Base-by-base conservation (phyloP, 2,113 vertebrate species). In the Arenaria interpres region DNA sequence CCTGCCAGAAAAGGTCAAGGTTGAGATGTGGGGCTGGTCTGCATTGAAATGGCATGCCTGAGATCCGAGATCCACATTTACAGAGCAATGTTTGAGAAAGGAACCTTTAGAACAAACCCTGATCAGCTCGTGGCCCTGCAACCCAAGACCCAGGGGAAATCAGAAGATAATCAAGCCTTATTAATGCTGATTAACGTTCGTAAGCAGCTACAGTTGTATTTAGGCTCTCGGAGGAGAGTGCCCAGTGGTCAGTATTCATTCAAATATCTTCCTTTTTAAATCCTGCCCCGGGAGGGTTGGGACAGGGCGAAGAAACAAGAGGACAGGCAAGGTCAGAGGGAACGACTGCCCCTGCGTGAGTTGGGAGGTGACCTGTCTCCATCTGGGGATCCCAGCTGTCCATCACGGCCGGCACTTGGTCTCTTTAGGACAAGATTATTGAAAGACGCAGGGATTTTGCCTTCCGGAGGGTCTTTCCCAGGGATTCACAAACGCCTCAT, bases 351-450 rank as follows among this genome's bases (percentile, higher is more conserved):
- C 14, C 24, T 8, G 48, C 12, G 53, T 33, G 79, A 23, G 12
- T 62, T 27, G 32, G 74, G 56, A 51, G 59, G 13, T 6, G 12
- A 0, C 27, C 0, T 0, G 41, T 59, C n/a, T 51, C 25, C 30
- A 1, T 43, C 50, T 46, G 92, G 28, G 13, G 18, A 30, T 69
- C 30, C 74, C 0, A 1, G 16, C 64, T 17, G 8, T 3, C 12
- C 6, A 0, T 43, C 0, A 4, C 30, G 53, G 33, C 72, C 67
- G 73, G 10, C 32, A 3, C 50, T 53, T 59, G 48, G 5, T 37
- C 43, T 90, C 60, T 56, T 57, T 20, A 35, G 85, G 85, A 85
- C 11, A 12, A 23, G 51, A 37, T 27, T 37, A n/a, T 27, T 43
- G 56, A 39, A 60, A 60, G 28, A 51, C 20, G 23, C 57, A 76